These are phyloP conservation scores for Synergus umbraculus DNA, from an alignment of 2,888 invertebrate genomes.

Conservation along the genomic window DNA sequence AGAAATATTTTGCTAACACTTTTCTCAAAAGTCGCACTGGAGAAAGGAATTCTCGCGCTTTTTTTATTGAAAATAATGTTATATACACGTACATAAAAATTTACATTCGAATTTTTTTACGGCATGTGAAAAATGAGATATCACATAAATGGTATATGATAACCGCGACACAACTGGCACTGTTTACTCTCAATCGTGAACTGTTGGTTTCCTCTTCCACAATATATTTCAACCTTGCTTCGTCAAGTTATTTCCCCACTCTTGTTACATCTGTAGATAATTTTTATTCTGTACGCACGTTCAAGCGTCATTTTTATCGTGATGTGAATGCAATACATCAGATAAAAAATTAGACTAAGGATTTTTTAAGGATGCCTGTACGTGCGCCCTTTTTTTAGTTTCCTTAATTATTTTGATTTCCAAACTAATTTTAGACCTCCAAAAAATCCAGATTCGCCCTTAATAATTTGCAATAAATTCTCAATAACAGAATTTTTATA, in stretches of 20 bases:
- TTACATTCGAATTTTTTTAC: background rate
- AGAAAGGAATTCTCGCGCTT: background rate
- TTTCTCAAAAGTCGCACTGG: background rate
- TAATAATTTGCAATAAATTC: too few relatives aligned
- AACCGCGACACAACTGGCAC: slow-evolving; percentile 12
- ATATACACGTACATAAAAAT: background rate
- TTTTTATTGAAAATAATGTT: background rate
- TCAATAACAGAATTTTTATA: too few relatives aligned
- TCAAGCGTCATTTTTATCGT: background rate
- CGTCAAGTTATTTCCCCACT: slow-evolving; percentile 14
- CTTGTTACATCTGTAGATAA: slow-evolving; percentile 13
- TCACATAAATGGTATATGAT: background rate
- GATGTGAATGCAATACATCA: background rate
- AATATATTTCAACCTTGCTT: slow-evolving; percentile 26
- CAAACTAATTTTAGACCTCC: too few relatives aligned
- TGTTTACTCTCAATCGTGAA: slow-evolving; percentile 27
- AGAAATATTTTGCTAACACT: background rate
- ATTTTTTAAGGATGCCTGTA: too few relatives aligned
- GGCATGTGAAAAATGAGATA: background rate
- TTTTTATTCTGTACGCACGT: background rate
- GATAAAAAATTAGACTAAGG: too few relatives aligned
- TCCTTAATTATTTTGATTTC: too few relatives aligned
- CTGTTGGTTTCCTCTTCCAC: background rate
- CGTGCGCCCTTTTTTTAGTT: too few relatives aligned
- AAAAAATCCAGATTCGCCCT: too few relatives aligned